Percentiles rank a stretch among this genome's conserved stretches.
Evolutionary conservation across 2,797 vertebrate genomes (phyloP).

Genomic region (Danio jaintianensis): DNA sequence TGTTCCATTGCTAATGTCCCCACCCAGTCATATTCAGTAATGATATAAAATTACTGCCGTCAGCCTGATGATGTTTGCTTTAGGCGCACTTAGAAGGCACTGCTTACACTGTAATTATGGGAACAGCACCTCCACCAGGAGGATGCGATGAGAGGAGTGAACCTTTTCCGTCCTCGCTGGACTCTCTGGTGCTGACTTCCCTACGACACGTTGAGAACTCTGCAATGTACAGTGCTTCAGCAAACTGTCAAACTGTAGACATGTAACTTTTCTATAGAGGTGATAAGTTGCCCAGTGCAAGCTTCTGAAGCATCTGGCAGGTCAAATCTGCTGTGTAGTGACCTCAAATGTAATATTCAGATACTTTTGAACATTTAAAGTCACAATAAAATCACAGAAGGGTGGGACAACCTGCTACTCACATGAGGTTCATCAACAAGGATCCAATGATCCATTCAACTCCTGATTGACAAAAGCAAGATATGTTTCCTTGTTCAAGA

Average conservation of each 20-base stretch:
- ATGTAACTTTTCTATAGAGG: neutral
- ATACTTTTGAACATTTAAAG: neutral
- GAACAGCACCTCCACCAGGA: conserved; percentile 44
- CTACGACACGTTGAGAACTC: neutral
- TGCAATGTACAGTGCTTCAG: neutral
- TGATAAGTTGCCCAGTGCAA: neutral
- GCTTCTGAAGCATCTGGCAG: neutral
- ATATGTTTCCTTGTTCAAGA: no score
- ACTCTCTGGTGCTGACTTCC: conserved; percentile 43
- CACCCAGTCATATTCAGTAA: conserved; percentile 82
- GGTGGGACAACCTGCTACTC: no score
- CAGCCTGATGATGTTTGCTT: conserved; percentile 76
- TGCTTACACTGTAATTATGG: conserved; percentile 73
- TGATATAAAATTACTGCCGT: conserved; percentile 78
- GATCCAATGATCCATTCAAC: neutral
- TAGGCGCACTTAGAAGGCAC: conserved; percentile 70
- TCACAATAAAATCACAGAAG: no score
- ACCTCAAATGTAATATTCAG: neutral
- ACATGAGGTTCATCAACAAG: no score
- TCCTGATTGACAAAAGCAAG: neutral
- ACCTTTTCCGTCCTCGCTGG: conserved; percentile 37
- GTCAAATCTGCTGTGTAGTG: neutral
- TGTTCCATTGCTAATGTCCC: conserved; percentile 82
- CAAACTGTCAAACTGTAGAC: no score
- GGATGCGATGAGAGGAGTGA: conserved; percentile 19